Evolutionary conservation across 2,797 vertebrate genomes (phyloP), one percentile per base, ranked within the genome.

Genomic region (Coendou prehensilis): DNA sequence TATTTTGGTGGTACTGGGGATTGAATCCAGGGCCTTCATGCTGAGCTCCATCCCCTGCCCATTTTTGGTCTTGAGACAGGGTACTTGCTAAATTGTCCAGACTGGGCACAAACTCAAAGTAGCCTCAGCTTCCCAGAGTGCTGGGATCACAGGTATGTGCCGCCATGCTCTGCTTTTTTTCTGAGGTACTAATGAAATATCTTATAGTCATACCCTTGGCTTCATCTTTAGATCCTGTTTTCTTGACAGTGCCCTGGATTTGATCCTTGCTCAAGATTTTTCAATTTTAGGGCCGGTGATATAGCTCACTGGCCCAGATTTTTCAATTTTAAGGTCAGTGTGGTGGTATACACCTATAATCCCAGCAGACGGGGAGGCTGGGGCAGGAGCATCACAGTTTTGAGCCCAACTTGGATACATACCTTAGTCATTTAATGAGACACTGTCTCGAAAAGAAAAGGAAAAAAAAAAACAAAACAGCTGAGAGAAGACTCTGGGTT

Each of bases 171-270:
- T 23, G 18, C 37, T 41, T 20, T 71, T 71, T 41, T 22, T n/a
- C 64, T 71, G 67, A 69, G 67, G 17, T 71, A 9, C 41, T 71
- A 23, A 23, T 71, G 37, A 71, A 11, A 10, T 41, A n/a, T 20
- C 22, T 83, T 61, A 33, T 4, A 59, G 85, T 83, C 30, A 83
- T 47, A 41, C 76, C 17, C 0, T 8, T 71, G 50, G 57, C 64
- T 84, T 93, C 67, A 30, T 86, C 37, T 57, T 45, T 76, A 82
- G 52, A 52, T 22, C 9, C 18, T 56, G 33, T 93, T 93, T 86
- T 89, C 84, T 63, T 93, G 59, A 75, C 22, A 63, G 15, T 82
- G 67, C 52, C 59, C 41, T 92, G 41, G 67, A 82, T 73, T 89
- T 71, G 76, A 63, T 86, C 11, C 22, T 89, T 93, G 89, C 69